phyloP scores from a whole-genome alignment of 2,113 vertebrate genomes.

The Balaenoptera acutorostrata region DNA sequence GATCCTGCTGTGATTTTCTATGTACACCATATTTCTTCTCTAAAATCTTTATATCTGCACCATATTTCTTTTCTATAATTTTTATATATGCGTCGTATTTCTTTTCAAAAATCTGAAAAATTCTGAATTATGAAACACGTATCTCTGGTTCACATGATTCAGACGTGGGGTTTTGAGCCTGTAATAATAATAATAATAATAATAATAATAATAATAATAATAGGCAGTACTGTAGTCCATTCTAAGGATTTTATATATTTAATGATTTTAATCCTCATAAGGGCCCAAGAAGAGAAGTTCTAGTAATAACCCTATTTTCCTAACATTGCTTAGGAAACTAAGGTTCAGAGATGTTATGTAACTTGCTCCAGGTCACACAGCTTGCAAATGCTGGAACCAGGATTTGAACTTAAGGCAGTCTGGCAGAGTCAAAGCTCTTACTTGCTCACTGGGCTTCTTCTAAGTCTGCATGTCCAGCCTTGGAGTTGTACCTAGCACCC shows the following conservation, averaged over 20 bases:
- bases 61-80: not conserved
- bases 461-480: not conserved
- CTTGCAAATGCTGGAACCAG: not conserved
- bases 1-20: not conserved
- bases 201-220: not conserved
- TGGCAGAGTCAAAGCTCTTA: not conserved
- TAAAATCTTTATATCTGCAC: not conserved
- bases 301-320: not conserved
- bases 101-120: not conserved
- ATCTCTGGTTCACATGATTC: not conserved
- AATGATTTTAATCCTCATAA: not conserved
- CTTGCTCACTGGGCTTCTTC: not conserved
- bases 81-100: not conserved
- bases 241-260: not conserved
- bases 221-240: not conserved
- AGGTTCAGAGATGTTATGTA: not conserved
- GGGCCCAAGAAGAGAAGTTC: not conserved
- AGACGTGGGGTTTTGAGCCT: not conserved
- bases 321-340: not conserved
- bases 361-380: not conserved
- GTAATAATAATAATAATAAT: not conserved
- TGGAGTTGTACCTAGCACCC: not conserved
- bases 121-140: conserved; percentile 11
- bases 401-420: not conserved
- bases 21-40: not conserved